These are phyloP conservation scores for Rhincodon typus DNA, from an alignment of 2,797 vertebrate species.

Conservation along the genomic window DNA sequence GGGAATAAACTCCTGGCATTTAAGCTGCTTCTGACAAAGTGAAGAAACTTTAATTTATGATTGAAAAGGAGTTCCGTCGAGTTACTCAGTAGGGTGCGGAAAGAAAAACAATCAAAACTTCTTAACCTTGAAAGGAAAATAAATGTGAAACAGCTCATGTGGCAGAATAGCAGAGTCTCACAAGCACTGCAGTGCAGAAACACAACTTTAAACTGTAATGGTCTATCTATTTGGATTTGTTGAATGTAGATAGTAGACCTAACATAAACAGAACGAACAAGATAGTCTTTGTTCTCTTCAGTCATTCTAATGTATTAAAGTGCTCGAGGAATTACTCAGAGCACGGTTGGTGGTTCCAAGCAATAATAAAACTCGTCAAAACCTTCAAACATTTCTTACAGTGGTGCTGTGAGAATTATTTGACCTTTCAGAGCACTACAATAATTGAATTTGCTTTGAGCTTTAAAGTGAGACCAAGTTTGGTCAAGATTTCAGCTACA, in stretches of 20 bases:
- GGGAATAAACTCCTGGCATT: background rate
- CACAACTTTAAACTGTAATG: background rate
- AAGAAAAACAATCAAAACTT: background rate
- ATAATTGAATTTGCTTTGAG: background rate
- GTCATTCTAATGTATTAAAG: background rate
- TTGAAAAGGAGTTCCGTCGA: background rate
- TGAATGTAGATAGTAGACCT: background rate
- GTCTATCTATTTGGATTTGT: background rate
- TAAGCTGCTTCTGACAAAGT: background rate
- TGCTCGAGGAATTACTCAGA: background rate
- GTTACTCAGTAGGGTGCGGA: background rate
- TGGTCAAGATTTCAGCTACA: background rate
- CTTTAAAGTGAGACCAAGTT: background rate
- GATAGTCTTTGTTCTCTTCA: background rate
- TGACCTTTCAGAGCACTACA: background rate
- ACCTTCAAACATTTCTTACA: background rate
- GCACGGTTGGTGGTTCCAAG: background rate
- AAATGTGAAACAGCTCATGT: background rate
- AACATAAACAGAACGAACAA: background rate
- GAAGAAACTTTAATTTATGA: background rate
- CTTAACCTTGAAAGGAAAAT: background rate
- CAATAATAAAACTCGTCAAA: background rate
- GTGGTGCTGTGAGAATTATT: conserved; percentile 1
- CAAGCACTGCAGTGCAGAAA: background rate
- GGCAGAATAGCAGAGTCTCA: background rate